Base-by-base conservation (phyloP, 2,113 vertebrate species). In the Phrynocephalus versicolor region DNA sequence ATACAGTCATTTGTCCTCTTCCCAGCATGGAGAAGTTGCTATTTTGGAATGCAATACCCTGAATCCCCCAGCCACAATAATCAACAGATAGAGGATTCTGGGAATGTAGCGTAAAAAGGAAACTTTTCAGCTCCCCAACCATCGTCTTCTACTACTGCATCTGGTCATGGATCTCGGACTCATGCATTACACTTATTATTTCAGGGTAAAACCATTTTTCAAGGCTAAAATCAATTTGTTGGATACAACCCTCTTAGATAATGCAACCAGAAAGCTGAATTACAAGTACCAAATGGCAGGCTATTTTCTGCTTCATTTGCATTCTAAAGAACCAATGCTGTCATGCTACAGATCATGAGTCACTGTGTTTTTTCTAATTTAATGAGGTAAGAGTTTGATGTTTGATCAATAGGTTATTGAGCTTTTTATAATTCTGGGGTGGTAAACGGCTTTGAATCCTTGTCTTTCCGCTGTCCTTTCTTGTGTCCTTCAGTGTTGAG, bases 331-430 rank as follows among this genome's bases (percentile, higher is more conserved):
- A 55, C 37, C 64, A 77, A 39, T 64, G 41, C 2, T 83, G 62
- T 2, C 55, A 79, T 81, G 35, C 85, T 89, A 71, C 0, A 23
- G 79, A 41, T 85, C 71, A 88, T 91, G 87, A 88, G 81, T 94
- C 3, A 91, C 88, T 89, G 79, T 19, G 2, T 76, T 65, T 55
- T 76, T 77, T n/a, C n/a, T 87, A 62, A 65, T 82, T 82, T 89
- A 83, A 88, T 0, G 0, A 89, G 89, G 90, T 87, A 90, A 89
- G 67, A n/a, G 33, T 69, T 33, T 81, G 55, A 51, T 84, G 41
- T 73, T 88, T 91, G 27, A 79, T 92, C 87, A 83, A 81, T 85
- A 82, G 16, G 12, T 27, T 84, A 82, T 39, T 81, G 58, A 64
- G 79, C 78, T 74, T 82, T 71, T 85, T 83, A 85, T 39, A 60